A percentile compares a stretch with the other conserved stretches of the same genome.
These are phyloP conservation scores for Halichoeres trimaculatus DNA, from an alignment of 2,113 vertebrate genomes.

Conservation along the genomic window DNA sequence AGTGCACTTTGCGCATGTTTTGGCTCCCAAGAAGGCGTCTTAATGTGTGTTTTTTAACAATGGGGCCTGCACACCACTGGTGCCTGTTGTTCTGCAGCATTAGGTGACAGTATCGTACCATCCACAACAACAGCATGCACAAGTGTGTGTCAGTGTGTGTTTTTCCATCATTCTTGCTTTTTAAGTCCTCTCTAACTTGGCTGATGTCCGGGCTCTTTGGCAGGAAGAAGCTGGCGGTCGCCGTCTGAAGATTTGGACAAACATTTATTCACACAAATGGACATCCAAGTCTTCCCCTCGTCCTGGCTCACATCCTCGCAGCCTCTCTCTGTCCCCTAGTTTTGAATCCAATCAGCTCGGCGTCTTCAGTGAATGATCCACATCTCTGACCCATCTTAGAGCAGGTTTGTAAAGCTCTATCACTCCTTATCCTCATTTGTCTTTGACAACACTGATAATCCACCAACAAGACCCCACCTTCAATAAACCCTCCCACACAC, in stretches of 20 bases:
- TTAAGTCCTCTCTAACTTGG: constrained; percentile 15
- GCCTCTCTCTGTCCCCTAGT: constrained; percentile 4
- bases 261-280: neutral
- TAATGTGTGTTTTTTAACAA: too few relatives aligned
- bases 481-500: constrained; percentile 32
- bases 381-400: constrained; percentile 17
- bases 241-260: constrained; percentile 22
- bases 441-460: constrained; percentile 72
- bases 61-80: too few relatives aligned
- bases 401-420: constrained; percentile 35
- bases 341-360: constrained; percentile 5
- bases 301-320: neutral
- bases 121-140: too few relatives aligned
- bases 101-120: too few relatives aligned
- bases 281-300: constrained; percentile 10
- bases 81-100: too few relatives aligned
- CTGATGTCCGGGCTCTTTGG: constrained; percentile 7
- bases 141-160: neutral
- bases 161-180: neutral
- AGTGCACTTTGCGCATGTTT: too few relatives aligned
- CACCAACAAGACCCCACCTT: constrained; percentile 61
- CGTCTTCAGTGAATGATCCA: constrained; percentile 13
- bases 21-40: too few relatives aligned
- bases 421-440: constrained; percentile 62
- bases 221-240: neutral